These are phyloP conservation scores for Drosophila hamatofila DNA, from an alignment of 2,888 invertebrate genomes.

Conservation along the genomic window DNA sequence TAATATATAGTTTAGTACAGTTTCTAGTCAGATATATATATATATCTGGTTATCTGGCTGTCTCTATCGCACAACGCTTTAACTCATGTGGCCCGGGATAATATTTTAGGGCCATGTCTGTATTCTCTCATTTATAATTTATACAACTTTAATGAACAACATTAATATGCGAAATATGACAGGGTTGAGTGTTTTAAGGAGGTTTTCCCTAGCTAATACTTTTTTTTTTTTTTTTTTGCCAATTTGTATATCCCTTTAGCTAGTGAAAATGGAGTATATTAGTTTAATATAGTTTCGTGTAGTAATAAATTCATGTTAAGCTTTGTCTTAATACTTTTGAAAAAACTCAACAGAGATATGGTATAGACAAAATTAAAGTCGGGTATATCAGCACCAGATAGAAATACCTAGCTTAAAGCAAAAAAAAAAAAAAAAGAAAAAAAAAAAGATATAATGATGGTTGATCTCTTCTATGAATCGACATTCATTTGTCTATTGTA, in stretches of 20 bases:
- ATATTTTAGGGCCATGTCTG: conserved; percentile 38
- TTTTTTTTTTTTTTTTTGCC: not conserved
- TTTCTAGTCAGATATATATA: conserved; percentile 6
- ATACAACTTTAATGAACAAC: conserved; percentile 78
- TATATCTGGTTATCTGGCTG: not conserved
- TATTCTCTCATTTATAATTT: conserved; percentile 71
- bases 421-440: too few species aligned
- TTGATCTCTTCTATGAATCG: not conserved
- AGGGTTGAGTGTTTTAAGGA: conserved; percentile 16
- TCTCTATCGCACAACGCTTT: conserved; percentile 14
- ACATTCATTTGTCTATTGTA: not conserved
- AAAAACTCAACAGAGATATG: not conserved
- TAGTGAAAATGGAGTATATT: not conserved
- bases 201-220: conserved; percentile 3
- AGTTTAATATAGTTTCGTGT: not conserved
- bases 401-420: too few species aligned
- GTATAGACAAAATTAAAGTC: not conserved
- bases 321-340: not conserved
- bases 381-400: not conserved
- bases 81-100: conserved; percentile 30
- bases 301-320: too few species aligned
- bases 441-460: too few species aligned
- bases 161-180: conserved; percentile 75
- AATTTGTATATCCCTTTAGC: not conserved
- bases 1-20: not conserved